Evolutionary conservation across 2,113 vertebrate genomes (phyloP).

Genomic region (Corythornis madagascariensis): DNA sequence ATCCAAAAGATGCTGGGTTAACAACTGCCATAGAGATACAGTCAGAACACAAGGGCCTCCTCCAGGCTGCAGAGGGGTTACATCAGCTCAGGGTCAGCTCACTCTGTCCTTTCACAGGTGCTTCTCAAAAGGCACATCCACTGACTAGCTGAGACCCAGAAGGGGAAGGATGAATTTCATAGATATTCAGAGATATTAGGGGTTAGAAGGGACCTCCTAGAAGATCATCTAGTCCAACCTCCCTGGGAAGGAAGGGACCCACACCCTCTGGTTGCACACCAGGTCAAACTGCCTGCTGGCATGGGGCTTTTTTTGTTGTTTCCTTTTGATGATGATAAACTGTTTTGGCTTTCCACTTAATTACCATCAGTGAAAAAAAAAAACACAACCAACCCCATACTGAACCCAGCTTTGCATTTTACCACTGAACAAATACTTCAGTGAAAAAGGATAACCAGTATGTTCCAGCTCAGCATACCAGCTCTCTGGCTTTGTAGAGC

Average conservation of each 20-base stretch:
- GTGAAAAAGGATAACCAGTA: not conserved
- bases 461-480: not conserved
- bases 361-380: not conserved
- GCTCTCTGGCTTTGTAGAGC: not conserved
- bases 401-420: not conserved
- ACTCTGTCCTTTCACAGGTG: not conserved
- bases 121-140: not conserved
- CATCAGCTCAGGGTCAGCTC: constrained; percentile 12
- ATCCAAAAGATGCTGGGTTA: not conserved
- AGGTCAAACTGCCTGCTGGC: constrained; percentile 39
- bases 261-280: not conserved
- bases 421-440: not conserved
- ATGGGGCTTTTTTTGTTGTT: not conserved
- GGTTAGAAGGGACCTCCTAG: no score
- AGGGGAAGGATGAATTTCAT: not conserved
- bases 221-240: no score
- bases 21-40: not conserved
- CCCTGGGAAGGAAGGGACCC: constrained; percentile 42
- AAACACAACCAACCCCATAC: fast-evolving
- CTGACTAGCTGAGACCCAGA: not conserved
- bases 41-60: not conserved
- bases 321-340: constrained; percentile 37
- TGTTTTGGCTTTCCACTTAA: not conserved
- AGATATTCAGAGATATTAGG: no score
- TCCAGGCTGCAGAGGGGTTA: not conserved